Conservation (phyloP, 2,113 vertebrate genomes). For the Chiloscyllium plagiosum region DNA sequence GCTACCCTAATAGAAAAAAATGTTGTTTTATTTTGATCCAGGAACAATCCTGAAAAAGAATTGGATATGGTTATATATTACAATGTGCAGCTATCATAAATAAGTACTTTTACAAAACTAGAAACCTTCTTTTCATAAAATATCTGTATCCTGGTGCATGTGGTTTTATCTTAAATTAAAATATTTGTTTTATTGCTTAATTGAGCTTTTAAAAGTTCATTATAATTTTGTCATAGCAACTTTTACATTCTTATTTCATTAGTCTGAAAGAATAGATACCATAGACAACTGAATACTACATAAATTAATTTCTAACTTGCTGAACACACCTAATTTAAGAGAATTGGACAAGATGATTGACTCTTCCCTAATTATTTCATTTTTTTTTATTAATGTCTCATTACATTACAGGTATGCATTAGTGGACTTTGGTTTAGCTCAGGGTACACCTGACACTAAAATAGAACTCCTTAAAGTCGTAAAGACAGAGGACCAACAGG, state of each 20-base stretch:
- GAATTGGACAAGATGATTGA: not conserved
- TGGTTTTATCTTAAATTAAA: not conserved
- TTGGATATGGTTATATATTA: not conserved
- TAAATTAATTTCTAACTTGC: not conserved
- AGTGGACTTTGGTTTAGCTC: conserved; percentile 94
- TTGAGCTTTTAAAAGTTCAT: not conserved
- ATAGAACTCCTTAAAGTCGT: conserved; percentile 85
- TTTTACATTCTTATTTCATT: not conserved
- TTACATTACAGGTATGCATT: conserved; percentile 71
- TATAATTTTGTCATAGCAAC: not conserved
- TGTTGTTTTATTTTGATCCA: not conserved
- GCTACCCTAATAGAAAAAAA: not conserved
- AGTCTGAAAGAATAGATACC: not conserved
- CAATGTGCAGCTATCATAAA: not conserved
- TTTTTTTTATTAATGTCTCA: not conserved
- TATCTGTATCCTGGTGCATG: not conserved
- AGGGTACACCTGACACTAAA: conserved; percentile 83
- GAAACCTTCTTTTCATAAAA: not conserved
- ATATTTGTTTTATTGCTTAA: conserved; percentile 6
- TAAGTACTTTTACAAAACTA: not conserved
- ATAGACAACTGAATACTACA: not conserved
- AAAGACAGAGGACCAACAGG: conserved; percentile 68
- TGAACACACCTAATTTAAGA: not conserved
- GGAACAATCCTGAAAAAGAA: not conserved
- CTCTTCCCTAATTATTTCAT: not conserved